A percentile compares a stretch with the other conserved stretches of the same genome.
Evolutionary conservation across 1,140 invertebrate genomes (phyloP).

Genomic region (Nymphalis io): DNA sequence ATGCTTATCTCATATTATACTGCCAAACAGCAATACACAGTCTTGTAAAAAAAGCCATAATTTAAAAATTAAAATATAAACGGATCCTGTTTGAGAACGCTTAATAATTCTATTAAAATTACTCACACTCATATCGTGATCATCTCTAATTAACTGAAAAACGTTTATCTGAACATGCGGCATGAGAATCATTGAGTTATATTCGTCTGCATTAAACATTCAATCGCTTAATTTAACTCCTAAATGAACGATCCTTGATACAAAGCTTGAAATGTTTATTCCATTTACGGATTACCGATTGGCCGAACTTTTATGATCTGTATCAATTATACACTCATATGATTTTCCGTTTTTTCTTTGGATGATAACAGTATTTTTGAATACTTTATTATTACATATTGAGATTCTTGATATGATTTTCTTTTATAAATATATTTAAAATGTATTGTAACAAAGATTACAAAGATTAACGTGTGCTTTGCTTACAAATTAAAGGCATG

Average conservation of each 20-base stretch:
- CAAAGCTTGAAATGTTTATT: conserved; percentile 6
- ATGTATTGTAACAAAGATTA: too few species aligned
- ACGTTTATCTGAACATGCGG: not conserved
- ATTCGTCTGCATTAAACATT: not conserved
- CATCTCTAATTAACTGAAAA: conserved; percentile 7
- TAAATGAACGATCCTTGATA: conserved; percentile 6
- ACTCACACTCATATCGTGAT: not conserved
- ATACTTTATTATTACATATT: too few species aligned
- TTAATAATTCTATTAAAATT: not conserved
- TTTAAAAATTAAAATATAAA: too few species aligned
- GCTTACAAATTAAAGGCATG: too few species aligned
- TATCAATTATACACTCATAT: not conserved
- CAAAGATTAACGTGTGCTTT: too few species aligned
- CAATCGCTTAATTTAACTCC: conserved; percentile 10
- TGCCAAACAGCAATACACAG: too few species aligned
- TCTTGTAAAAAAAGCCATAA: too few species aligned
- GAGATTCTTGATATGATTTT: too few species aligned
- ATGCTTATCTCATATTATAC: too few species aligned
- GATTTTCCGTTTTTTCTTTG: not conserved
- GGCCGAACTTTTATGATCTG: not conserved
- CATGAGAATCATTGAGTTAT: conserved; percentile 2
- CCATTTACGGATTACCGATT: not conserved
- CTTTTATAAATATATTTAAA: too few species aligned
- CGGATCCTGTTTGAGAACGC: too few species aligned
- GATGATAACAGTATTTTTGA: too few species aligned